phyloP scores from a whole-genome alignment of 2,797 vertebrate species.

The Acanthurus tractus region DNA sequence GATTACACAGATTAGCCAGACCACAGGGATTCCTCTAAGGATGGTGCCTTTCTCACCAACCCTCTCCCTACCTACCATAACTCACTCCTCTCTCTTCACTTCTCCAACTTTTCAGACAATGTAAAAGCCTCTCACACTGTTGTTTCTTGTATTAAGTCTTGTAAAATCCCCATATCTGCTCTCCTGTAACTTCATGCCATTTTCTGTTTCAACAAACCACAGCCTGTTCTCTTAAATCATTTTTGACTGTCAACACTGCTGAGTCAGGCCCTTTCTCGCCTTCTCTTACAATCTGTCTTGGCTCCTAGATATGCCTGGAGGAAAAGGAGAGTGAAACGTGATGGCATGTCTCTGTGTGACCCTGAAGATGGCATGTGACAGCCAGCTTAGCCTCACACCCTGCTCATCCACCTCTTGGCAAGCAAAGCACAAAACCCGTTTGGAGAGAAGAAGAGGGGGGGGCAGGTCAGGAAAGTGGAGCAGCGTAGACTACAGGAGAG shows the following conservation, averaged over 20 bases:
- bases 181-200: neutral
- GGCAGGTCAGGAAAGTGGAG: conserved; percentile 27
- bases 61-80: conserved; percentile 9
- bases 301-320: conserved; percentile 37
- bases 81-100: neutral
- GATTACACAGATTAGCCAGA: conserved; percentile 65
- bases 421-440: conserved; percentile 29
- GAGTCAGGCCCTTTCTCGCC: conserved; percentile 33
- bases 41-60: conserved; percentile 14
- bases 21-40: conserved; percentile 27
- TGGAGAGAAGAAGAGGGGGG: neutral
- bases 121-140: neutral
- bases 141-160: neutral
- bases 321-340: conserved; percentile 57
- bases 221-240: conserved; percentile 20
- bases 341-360: conserved; percentile 53
- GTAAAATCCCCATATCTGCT: neutral
- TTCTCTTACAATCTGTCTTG: conserved; percentile 50
- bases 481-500: conserved; percentile 14
- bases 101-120: neutral
- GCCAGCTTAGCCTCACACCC: conserved; percentile 62
- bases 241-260: conserved; percentile 19
- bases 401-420: conserved; percentile 67
- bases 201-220: neutral
- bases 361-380: conserved; percentile 75